Base-by-base conservation (phyloP, 37 sponge, comb jelly and placozoan species). In the Ephydatia muelleri region DNA sequence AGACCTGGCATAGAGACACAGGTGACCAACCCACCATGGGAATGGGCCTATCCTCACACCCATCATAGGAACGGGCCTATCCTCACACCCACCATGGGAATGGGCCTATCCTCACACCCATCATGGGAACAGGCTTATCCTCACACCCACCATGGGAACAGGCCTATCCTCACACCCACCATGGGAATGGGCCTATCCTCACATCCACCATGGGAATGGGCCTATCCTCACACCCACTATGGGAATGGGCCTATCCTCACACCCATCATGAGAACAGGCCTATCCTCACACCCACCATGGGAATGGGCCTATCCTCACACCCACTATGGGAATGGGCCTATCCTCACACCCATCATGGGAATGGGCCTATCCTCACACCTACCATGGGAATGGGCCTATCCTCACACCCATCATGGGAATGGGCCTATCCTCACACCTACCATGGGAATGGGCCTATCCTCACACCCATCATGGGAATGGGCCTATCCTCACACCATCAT, bases 1-100 rank as follows among this genome's bases (percentile, higher is more conserved):
- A 14, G 99, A 97, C 12, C 96, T 96, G 80, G 25, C 35, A 28
- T 27, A 34, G n/a, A 31, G 72, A 30, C 40, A 77, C 32, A 14
- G 74, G 13, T 29, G n/a, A n/a, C n/a, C n/a, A 39, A 73, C 37
- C n/a, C 49, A 3, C 0, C 28, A 31, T 26, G n/a, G n/a, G n/a
- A n/a, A n/a, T n/a, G n/a, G n/a, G 67, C 35, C 28, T 22, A 1
- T 26, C 72, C 72, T 71, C 72, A 6, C 12, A 69, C 3, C 70
- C 29, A 29, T 30, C 29, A 29, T 29, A n/a, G n/a, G n/a, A n/a
- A n/a, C n/a, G n/a, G n/a, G 67, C 35, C 28, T 22, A 1, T 26
- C 72, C 72, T 71, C 72, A 6, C 12, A 73, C 37, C n/a, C 49
- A 3, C 0, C 28, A 31, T 26, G n/a, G n/a, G n/a, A n/a, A n/a